phyloP scores from a whole-genome alignment of 2,797 vertebrate genomes.

The Amblyraja radiata region DNA sequence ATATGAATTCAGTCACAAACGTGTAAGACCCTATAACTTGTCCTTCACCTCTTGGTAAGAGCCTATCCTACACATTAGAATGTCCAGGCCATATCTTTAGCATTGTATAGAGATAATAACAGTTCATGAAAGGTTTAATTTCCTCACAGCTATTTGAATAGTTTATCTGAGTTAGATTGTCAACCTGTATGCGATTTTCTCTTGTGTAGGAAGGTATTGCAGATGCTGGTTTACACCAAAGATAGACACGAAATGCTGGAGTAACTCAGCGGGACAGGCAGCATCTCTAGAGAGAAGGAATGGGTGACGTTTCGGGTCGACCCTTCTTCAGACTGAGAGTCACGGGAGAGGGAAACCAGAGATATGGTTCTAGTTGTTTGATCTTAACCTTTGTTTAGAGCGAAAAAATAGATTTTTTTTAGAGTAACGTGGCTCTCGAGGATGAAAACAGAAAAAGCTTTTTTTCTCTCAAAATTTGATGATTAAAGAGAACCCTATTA shows the following conservation, averaged over 20 bases:
- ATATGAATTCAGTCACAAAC: neutral
- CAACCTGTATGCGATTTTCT: neutral
- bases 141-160: neutral
- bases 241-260: no score
- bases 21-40: neutral
- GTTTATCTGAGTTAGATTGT: neutral
- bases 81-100: neutral
- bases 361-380: neutral
- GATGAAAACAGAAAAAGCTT: slow-evolving; percentile 55
- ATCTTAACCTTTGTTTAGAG: neutral
- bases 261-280: no score
- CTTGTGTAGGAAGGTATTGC: no score
- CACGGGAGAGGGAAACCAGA: no score
- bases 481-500: slow-evolving; percentile 70
- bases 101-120: neutral
- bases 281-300: no score
- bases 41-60: no score
- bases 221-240: no score
- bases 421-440: slow-evolving; percentile 61
- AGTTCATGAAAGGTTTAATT: neutral
- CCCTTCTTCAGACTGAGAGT: no score
- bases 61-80: no score
- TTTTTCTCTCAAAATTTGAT: slow-evolving; percentile 60
- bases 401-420: no score
- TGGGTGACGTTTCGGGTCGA: no score